These are phyloP conservation scores for Patella pellucida DNA, from an alignment of 2,888 invertebrate genomes.

Conservation along the genomic window DNA sequence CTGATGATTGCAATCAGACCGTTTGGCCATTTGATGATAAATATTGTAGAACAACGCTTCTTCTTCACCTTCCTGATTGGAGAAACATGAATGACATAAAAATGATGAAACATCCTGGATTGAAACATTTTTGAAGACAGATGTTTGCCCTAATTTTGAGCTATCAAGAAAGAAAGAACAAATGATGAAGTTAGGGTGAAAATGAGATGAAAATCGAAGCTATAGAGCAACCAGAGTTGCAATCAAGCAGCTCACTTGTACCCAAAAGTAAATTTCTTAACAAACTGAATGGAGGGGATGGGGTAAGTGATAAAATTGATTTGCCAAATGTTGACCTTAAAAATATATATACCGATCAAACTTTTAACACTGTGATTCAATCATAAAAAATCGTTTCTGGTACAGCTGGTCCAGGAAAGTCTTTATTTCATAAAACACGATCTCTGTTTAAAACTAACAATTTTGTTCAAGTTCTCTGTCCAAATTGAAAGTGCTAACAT, in stretches of 20 bases:
- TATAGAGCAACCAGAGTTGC: conserved; percentile 35
- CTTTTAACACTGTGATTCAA: conserved; percentile 37
- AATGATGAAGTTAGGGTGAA: background rate
- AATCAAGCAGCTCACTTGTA: conserved; percentile 14
- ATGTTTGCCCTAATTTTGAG: too few species aligned
- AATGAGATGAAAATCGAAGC: background rate
- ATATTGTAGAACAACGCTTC: too few species aligned
- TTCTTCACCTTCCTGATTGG: too few species aligned
- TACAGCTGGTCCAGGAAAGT: conserved; percentile 42
- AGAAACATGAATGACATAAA: too few species aligned
- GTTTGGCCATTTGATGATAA: too few species aligned
- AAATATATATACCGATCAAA: conserved; percentile 37
- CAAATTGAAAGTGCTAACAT: conserved; percentile 45
- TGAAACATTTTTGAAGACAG: too few species aligned
- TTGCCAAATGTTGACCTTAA: conserved; percentile 31
- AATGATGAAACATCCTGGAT: too few species aligned
- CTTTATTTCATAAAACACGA: conserved; percentile 32
- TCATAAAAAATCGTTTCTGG: conserved; percentile 40
- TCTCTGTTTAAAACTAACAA: conserved; percentile 29
- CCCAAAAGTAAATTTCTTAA: conserved; percentile 28
- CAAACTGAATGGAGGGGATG: background rate
- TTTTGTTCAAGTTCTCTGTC: conserved; percentile 40
- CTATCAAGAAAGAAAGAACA: too few species aligned
- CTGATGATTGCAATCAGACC: too few species aligned
- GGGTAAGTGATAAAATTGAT: conserved; percentile 16